These are phyloP conservation scores for Tachysurus fulvidraco DNA, from an alignment of 2,113 vertebrate genomes.

Conservation along the genomic window DNA sequence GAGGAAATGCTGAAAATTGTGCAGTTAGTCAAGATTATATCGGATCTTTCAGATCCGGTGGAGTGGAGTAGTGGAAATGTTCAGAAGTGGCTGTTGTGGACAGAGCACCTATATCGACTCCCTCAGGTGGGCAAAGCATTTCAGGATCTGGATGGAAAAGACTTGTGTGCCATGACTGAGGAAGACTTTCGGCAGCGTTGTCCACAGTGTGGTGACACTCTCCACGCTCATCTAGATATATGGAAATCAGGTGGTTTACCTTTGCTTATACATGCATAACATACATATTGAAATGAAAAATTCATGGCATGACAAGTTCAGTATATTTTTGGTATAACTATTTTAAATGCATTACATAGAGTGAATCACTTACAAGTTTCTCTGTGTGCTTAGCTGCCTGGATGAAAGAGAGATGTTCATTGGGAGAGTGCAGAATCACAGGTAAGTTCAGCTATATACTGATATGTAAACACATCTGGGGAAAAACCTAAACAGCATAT, in stretches of 20 bases:
- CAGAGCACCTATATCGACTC: conserved; percentile 91
- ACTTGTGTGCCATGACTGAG: conserved; percentile 90
- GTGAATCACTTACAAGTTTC: background rate
- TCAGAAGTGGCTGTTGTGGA: conserved; percentile 98
- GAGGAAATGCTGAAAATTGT: background rate
- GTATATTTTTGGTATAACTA: background rate
- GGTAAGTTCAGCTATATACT: conserved; percentile 50
- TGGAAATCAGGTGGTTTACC: conserved; percentile 90
- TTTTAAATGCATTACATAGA: background rate
- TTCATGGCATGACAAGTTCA: background rate
- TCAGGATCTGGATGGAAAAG: conserved; percentile 88
- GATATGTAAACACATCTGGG: background rate
- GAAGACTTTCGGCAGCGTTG: conserved; percentile 91
- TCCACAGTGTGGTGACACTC: conserved; percentile 84
- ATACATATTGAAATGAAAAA: background rate
- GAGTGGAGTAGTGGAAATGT: conserved; percentile 91
- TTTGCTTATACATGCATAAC: background rate
- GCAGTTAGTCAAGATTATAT: conserved; percentile 25
- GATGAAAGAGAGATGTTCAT: conserved; percentile 89
- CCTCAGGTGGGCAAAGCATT: conserved; percentile 89
- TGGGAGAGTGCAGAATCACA: conserved; percentile 65
- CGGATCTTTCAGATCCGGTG: conserved; percentile 75
- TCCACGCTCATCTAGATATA: conserved; percentile 96
- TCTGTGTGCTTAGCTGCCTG: conserved; percentile 81
- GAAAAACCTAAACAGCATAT: background rate